Evolutionary conservation across 2,797 vertebrate genomes (phyloP), one percentile per base, ranked within the genome.

Genomic region (Sebastes hopkinsi): DNA sequence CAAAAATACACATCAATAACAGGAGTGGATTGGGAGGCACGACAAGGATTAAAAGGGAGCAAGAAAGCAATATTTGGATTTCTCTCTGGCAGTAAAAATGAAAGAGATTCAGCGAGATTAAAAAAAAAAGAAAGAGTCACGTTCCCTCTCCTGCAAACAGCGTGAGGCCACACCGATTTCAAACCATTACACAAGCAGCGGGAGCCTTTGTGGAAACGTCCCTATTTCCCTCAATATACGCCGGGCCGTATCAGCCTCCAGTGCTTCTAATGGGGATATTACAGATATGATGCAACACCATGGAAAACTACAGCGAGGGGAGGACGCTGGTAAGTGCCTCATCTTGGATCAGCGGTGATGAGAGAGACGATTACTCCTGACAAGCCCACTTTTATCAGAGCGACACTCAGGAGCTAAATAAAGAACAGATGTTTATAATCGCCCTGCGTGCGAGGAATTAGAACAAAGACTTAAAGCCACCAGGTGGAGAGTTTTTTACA

Each of bases 241-340:
- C 50, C 55, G 8, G 70, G 36, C 66, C 2, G 6, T 25, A 64
- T 71, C 67, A 67, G 74, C 67, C 75, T 72, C 77, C 38, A 72
- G 67, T 50, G 70, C 65, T 34, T 60, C 64, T 82, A 64, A 87
- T 78, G 58, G 58, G 59, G 46, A 73, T 81, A 78, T 78, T 83
- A 86, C 64, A 65, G 78, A 82, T 72, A 64, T 93, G 93, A 94
- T 84, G 92, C 88, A 94, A 94, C 75, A 68, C 70, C 70, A 66
- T 54, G 72, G 91, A 91, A 91, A 94, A 93, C 77, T 23, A 22
- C 5, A 71, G 34, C 1, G 23, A 7, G 38, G 13, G 30, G 74
- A 71, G 38, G 68, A 20, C 14, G 27, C 22, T 12, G 32, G 69
- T 29, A 70, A 72, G 56, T 3, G 68, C 22, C 22, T 75, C 72